These are phyloP conservation scores for Eutrigla gurnardus DNA, from an alignment of 2,797 vertebrate species.

Conservation along the genomic window DNA sequence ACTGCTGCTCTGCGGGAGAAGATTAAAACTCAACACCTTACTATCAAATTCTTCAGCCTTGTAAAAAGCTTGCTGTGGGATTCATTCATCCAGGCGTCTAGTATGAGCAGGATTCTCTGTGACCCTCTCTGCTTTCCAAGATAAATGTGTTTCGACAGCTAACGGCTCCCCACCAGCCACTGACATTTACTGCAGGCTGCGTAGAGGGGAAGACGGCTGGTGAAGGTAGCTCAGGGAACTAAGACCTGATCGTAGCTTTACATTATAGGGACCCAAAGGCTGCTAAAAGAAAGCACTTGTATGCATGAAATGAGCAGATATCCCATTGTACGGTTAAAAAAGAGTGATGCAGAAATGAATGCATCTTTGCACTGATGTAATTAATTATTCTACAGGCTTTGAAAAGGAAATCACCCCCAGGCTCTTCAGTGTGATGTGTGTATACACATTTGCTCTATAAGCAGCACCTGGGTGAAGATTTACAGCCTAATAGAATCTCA, in stretches of 20 bases:
- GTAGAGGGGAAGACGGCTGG: constrained; percentile 39
- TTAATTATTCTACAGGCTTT: constrained; percentile 9
- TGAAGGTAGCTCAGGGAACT: constrained; percentile 59
- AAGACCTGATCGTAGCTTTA: constrained; percentile 31
- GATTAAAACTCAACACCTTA: constrained; percentile 1
- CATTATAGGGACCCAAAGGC: constrained; percentile 11
- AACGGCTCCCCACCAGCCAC: constrained; percentile 64
- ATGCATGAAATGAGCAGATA: constrained; percentile 8
- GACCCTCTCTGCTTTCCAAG: constrained; percentile 59
- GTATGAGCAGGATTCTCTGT: constrained; percentile 37
- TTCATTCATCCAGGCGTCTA: constrained; percentile 25
- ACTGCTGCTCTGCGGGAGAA: not conserved
- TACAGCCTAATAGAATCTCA: constrained; percentile 4
- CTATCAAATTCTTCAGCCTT: constrained; percentile 20
- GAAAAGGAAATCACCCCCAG: constrained; percentile 7
- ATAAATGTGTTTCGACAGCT: constrained; percentile 76
- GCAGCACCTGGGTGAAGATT: constrained; percentile 24
- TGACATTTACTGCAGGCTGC: constrained; percentile 78
- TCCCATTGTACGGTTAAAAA: not conserved
- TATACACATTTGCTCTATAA: constrained; percentile 18
- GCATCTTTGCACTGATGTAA: constrained; percentile 7
- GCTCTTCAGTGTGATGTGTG: constrained; percentile 7
- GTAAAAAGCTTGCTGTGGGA: constrained; percentile 16
- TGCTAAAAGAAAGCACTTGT: not conserved
- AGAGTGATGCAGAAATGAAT: not conserved